Evolutionary conservation across 2,113 vertebrate genomes (phyloP), one percentile per base, ranked within the genome.

Genomic region (Cololabis saira): DNA sequence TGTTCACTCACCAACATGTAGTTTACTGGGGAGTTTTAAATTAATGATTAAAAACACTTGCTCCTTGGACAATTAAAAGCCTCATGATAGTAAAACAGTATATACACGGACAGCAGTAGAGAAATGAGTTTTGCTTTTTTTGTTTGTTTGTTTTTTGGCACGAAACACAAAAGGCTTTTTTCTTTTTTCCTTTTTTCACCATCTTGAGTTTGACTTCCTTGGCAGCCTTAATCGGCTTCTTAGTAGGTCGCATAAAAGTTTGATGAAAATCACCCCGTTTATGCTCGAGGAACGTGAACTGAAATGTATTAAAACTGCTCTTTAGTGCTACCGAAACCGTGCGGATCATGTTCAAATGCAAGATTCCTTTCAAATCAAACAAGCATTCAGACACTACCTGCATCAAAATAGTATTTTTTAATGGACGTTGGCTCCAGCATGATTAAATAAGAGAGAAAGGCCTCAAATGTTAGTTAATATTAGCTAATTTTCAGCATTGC

Each of bases 61-160:
- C 10, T 13, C 12, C 43, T 53, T 58, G 2, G 5, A 16, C 4
- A 72, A 50, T 6, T 5, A 48, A 44, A 57, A 55, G 3, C 19
- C 33, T 7, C 33, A 44, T 61, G 65, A 71, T 70, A 76, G 72
- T 65, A 76, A 85, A 80, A 70, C 59, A 58, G 51, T 83, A 87
- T 84, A 80, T 84, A 84, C 78, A 89, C 76, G 61, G 24, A 74
- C 70, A 64, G 65, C 60, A 76, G 60, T 71, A 74, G 62, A 63
- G 61, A 70, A 76, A 82, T 49, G 18, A 63, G 81, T 48, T 21
- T 63, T 82, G 71, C 61, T 76, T 55, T 27, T 27, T 27, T 27
- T n/a, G n/a, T n/a, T 27, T 27, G 2, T 49, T 21, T 63, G 81
- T 48, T 21, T 63, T 82, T 86, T 80, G 84, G 79, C 82, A 83